phyloP scores from a whole-genome alignment of 2,797 vertebrate genomes.

The Gymnopithys bicolor region DNA sequence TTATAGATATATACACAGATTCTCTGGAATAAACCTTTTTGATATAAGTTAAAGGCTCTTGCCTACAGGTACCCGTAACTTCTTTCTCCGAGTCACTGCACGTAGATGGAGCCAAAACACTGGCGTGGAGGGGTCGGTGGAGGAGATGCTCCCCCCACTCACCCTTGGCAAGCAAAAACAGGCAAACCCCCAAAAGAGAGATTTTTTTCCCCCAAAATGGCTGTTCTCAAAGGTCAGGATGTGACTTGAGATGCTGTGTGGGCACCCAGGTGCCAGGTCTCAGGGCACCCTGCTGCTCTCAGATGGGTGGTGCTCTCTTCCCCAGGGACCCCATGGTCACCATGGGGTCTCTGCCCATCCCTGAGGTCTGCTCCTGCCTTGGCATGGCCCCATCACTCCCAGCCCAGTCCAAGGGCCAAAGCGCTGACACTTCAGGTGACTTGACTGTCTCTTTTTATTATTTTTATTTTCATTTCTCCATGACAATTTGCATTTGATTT shows the following conservation, averaged over 20 bases:
- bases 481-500: neutral
- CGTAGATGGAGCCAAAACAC: neutral
- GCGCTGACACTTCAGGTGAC: neutral
- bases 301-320: neutral
- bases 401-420: neutral
- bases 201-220: rapidly evolving
- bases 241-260: neutral
- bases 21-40: constrained; percentile 83
- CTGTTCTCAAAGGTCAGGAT: neutral
- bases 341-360: neutral
- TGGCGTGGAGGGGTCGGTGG: neutral
- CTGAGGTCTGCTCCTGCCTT: neutral
- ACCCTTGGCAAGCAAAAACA: neutral
- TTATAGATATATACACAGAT: constrained; percentile 89
- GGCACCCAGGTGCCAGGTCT: neutral
- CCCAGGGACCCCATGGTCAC: neutral
- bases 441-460: neutral
- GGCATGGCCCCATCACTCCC: neutral
- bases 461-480: neutral
- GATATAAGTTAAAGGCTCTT: constrained; percentile 79
- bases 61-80: constrained; percentile 82
- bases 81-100: constrained; percentile 59
- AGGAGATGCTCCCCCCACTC: neutral
- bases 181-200: neutral
- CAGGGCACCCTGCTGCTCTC: neutral